Base-by-base conservation (phyloP, 1,140 invertebrate species). In the Leptopilina boulardi region DNA sequence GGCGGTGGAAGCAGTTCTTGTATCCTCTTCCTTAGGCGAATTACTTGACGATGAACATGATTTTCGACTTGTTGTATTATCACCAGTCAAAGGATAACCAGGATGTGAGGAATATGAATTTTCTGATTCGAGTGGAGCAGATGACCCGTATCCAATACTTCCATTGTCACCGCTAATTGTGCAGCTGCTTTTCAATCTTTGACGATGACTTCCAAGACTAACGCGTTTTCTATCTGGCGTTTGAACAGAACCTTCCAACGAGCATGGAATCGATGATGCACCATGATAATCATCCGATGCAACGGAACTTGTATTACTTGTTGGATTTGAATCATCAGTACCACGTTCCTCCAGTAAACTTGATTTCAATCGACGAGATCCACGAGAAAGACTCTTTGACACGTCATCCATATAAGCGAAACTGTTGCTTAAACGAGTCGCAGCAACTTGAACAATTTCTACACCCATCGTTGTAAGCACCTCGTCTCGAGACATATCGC, bases 101-200 rank as follows among this genome's bases (percentile, higher is more conserved):
- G 78, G 79, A 70, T 82, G 81, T 15, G 80, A 78, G 8, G 83
- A 83, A 18, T 83, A 81, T 13, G 85, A 80, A 13, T 79, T 77
- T 42, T 80, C 78, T 10, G 78, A 79, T 26, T 79, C 78, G 1
- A 76, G 75, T 1, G 78, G 78, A 9, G 75, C 78, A 3, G 75
- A 80, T 3, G 78, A 80, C 13, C 78, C 78, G 54, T 80, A 77
- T 9, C 78, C 78, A 21, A 80, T 80, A 71, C 78, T 80, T 15
- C 59, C 59, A n/a, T 66, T 66, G 23, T 66, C 59, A 0, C 75
- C 75, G 8, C 34, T 80, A 8, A 77, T 76, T 15, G 78, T 79
- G 72, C 74, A 79, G 11, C 77, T 76, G 73, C 75, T 77, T 9
- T 74, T 77, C 15, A 66, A 30, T 6, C 74, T 66, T 23, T 66